phyloP scores from a whole-genome alignment of 2,797 vertebrate species.

The Taenioides sp. region DNA sequence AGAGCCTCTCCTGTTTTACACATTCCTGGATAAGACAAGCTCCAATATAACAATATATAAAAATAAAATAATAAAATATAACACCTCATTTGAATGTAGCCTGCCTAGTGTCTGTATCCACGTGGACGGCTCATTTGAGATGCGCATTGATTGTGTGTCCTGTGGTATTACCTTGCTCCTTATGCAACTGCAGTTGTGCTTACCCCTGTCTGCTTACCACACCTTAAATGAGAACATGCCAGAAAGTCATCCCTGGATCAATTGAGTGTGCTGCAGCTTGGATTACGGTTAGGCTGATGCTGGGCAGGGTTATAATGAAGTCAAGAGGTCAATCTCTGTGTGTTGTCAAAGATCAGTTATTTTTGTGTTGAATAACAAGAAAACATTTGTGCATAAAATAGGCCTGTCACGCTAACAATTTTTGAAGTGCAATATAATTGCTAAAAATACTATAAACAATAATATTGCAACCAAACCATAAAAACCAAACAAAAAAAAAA shows the following conservation, averaged over 20 bases:
- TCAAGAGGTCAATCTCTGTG: neutral
- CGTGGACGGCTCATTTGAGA: constrained; percentile 16
- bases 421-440: too few relatives aligned
- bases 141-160: constrained; percentile 35
- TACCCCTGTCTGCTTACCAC: constrained; percentile 11
- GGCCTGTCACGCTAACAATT: too few relatives aligned
- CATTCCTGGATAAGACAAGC: neutral
- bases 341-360: neutral
- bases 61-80: too few relatives aligned
- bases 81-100: neutral
- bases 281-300: constrained; percentile 12
- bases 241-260: neutral
- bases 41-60: neutral
- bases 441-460: too few relatives aligned
- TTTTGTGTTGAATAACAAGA: neutral
- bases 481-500: too few relatives aligned
- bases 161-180: constrained; percentile 16
- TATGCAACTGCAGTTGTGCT: constrained; percentile 10
- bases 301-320: constrained; percentile 19
- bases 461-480: too few relatives aligned
- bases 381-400: too few relatives aligned
- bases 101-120: neutral
- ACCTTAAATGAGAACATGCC: constrained; percentile 11
- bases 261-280: neutral
- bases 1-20: neutral